A percentile compares a stretch with the other conserved stretches of the same genome.
Conservation (phyloP, 2,888 invertebrate species). For the Watsonalla cultraria region DNA sequence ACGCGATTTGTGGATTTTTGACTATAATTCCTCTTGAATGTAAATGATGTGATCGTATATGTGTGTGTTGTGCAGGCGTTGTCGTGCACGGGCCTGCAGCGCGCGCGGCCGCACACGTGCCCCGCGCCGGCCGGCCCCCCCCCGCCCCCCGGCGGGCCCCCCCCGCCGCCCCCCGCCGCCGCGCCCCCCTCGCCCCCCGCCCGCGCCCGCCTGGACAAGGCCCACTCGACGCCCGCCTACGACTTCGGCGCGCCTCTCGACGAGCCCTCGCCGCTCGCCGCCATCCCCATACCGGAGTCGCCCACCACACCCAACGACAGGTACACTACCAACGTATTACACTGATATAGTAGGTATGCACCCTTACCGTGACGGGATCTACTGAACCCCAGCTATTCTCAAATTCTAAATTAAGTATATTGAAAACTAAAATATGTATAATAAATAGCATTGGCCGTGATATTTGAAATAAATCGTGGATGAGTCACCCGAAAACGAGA, state of each 20-base stretch:
- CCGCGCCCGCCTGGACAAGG: constrained; percentile 83
- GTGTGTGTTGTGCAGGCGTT: constrained; percentile 79
- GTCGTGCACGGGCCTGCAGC: constrained; percentile 84
- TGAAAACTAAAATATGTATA: no score
- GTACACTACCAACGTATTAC: not conserved
- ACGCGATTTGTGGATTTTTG: no score
- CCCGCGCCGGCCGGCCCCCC: not conserved
- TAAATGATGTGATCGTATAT: no score
- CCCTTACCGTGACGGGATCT: no score
- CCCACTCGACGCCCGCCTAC: constrained; percentile 90
- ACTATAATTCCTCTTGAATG: no score
- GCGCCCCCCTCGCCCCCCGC: constrained; percentile 18
- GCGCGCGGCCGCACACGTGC: constrained; percentile 8
- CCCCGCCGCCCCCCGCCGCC: constrained; percentile 6
- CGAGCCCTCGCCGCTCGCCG: constrained; percentile 26
- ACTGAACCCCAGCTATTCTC: no score
- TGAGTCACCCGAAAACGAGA: no score
- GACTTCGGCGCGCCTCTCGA: constrained; percentile 72
- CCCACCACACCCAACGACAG: constrained; percentile 43
- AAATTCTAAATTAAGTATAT: no score
- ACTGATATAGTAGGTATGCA: no score
- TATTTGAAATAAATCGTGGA: no score
- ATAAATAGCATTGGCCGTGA: no score
- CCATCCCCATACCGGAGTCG: constrained; percentile 57
- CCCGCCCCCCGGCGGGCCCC: constrained; percentile 1